Evolutionary conservation across 2,113 vertebrate genomes (phyloP).

Genomic region (Sus scrofa): DNA sequence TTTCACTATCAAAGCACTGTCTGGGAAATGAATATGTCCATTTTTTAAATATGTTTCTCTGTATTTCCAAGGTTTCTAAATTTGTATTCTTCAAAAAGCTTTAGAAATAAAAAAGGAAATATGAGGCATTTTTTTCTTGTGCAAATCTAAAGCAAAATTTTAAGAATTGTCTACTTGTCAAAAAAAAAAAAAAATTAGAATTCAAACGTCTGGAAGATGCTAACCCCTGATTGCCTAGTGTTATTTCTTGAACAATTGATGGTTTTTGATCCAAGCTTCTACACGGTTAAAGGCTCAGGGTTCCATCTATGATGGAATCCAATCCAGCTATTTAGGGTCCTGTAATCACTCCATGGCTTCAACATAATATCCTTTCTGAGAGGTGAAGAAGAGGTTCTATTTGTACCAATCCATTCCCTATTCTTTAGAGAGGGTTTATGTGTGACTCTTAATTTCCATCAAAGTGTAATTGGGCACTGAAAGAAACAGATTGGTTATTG

Average conservation of each 20-base stretch:
- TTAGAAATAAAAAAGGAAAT: not conserved
- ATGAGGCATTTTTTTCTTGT: not conserved
- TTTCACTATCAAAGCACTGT: not conserved
- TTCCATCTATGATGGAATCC: not conserved
- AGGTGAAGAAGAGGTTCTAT: not conserved
- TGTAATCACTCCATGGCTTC: slow-evolving; percentile 1
- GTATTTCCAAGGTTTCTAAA: not conserved
- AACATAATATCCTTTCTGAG: slow-evolving; percentile 24
- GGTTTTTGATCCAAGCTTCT: not conserved
- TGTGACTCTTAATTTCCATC: slow-evolving; percentile 52
- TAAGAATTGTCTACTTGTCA: not conserved
- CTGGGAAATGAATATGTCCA: not conserved
- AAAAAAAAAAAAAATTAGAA: not conserved
- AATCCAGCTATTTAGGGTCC: not conserved
- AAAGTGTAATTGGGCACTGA: slow-evolving; percentile 52
- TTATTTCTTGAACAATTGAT: slow-evolving; percentile 25
- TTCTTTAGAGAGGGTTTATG: slow-evolving; percentile 27
- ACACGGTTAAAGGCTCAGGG: not conserved
- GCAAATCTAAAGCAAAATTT: not conserved
- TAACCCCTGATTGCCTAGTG: not conserved
- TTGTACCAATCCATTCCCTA: slow-evolving; percentile 44
- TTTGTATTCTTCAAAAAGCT: not conserved
- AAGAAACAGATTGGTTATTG: slow-evolving; percentile 59
- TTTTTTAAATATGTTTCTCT: not conserved
- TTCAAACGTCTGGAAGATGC: not conserved